These are phyloP conservation scores for Muschampia plurimacula DNA, from an alignment of 2,888 invertebrate genomes.

Conservation along the genomic window DNA sequence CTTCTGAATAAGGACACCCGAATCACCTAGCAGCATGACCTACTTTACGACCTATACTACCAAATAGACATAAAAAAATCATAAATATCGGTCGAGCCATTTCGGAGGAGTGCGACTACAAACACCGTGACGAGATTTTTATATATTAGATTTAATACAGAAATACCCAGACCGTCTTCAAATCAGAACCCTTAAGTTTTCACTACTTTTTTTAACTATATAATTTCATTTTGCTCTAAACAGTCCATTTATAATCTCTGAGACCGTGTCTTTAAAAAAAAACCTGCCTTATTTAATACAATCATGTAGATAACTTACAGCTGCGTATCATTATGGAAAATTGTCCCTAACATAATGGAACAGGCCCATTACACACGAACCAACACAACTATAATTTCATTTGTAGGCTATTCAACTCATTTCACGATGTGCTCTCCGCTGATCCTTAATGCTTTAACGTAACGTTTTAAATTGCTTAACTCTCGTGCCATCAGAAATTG, in stretches of 20 bases:
- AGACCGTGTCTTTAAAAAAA: slow-evolving; percentile 37
- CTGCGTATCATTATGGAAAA: slow-evolving; percentile 4
- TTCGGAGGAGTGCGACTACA: too few species aligned
- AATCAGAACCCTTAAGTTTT: too few species aligned
- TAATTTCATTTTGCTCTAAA: too few species aligned
- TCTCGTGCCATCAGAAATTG: neutral
- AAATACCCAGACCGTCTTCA: too few species aligned
- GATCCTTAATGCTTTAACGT: neutral
- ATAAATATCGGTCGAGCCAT: too few species aligned
- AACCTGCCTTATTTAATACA: neutral
- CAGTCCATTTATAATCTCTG: slow-evolving; percentile 22
- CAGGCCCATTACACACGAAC: slow-evolving; percentile 22
- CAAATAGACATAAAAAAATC: too few species aligned
- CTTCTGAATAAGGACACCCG: too few species aligned
- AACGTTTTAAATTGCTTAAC: neutral
- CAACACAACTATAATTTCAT: slow-evolving; percentile 10
- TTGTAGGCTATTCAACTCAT: slow-evolving; percentile 6
- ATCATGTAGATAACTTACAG: neutral
- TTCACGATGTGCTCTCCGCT: neutral
- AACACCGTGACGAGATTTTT: too few species aligned
- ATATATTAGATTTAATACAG: too few species aligned
- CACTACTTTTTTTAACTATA: too few species aligned
- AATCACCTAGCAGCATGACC: too few species aligned
- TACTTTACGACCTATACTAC: too few species aligned
- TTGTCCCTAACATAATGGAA: slow-evolving; percentile 10